Percentiles rank a stretch among this genome's conserved stretches.
Conservation (phyloP, 2,888 invertebrate species). For the Eupelmus urozonus region DNA sequence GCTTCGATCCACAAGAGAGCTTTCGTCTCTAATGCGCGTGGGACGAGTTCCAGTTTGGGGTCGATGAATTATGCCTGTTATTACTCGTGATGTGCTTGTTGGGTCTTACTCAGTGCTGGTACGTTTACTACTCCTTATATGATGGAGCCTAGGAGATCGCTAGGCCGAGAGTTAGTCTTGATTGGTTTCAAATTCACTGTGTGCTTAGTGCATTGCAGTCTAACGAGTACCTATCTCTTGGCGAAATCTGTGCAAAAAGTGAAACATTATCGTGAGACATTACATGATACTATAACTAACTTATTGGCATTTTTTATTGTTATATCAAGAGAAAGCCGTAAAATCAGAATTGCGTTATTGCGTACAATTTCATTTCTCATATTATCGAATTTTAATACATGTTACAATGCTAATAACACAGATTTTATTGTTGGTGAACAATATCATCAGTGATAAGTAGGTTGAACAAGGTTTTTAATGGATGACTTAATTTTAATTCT, state of each 20-base stretch:
- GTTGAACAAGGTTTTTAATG: no score
- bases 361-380: background rate
- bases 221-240: constrained; percentile 35
- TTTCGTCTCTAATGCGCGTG: background rate
- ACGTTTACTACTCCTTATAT: no score
- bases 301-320: background rate
- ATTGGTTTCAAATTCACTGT: constrained; percentile 50
- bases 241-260: constrained; percentile 53
- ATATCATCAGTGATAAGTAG: no score
- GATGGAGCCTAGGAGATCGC: background rate
- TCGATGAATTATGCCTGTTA: background rate
- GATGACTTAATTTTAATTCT: no score
- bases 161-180: constrained; percentile 9
- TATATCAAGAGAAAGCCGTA: constrained; percentile 18
- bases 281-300: background rate
- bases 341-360: constrained; percentile 25
- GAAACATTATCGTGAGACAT: constrained; percentile 27
- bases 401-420: no score
- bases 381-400: no score
- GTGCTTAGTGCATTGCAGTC: constrained; percentile 58
- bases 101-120: background rate
- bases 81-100: background rate
- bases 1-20: no score
- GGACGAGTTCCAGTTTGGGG: background rate
- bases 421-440: no score